phyloP scores from a whole-genome alignment of 2,888 invertebrate genomes.

The Chelonus formosanus region DNA sequence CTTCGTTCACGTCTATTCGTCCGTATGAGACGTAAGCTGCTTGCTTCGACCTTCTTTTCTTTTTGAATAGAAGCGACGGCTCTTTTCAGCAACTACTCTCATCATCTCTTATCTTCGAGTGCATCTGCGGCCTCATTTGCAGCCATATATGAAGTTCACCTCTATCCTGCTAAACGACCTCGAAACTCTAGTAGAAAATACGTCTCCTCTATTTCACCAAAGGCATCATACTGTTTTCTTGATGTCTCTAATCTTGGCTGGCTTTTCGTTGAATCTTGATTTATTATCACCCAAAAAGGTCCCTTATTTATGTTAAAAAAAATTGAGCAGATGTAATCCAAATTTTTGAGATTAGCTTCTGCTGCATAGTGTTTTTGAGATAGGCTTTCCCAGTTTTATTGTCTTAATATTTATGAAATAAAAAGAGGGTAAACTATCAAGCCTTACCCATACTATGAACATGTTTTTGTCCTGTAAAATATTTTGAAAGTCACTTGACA shows the following conservation, averaged over 20 bases:
- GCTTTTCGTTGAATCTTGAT: slow-evolving; percentile 42
- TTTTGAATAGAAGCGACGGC: slow-evolving; percentile 48
- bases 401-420: slow-evolving; percentile 6
- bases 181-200: slow-evolving; percentile 21
- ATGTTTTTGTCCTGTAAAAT: not conserved
- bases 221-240: slow-evolving; percentile 13
- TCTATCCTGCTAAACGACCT: slow-evolving; percentile 25
- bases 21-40: slow-evolving; percentile 23
- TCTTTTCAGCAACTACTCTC: slow-evolving; percentile 58
- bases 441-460: not conserved
- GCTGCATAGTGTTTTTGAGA: slow-evolving; percentile 7
- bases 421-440: not conserved
- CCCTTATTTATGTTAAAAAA: no score
- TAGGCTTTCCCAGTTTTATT: not conserved
- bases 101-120: slow-evolving; percentile 55
- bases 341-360: slow-evolving; percentile 20
- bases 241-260: slow-evolving; percentile 39
- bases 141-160: slow-evolving; percentile 52
- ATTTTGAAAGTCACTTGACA: not conserved
- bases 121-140: slow-evolving; percentile 60
- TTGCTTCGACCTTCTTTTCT: slow-evolving; percentile 34
- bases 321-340: not conserved
- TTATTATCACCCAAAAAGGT: not conserved
- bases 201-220: slow-evolving; percentile 21
- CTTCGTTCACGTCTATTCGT: not conserved